Evolutionary conservation across 2,888 invertebrate genomes (phyloP).

Genomic region (Asteroscopus sphinx): DNA sequence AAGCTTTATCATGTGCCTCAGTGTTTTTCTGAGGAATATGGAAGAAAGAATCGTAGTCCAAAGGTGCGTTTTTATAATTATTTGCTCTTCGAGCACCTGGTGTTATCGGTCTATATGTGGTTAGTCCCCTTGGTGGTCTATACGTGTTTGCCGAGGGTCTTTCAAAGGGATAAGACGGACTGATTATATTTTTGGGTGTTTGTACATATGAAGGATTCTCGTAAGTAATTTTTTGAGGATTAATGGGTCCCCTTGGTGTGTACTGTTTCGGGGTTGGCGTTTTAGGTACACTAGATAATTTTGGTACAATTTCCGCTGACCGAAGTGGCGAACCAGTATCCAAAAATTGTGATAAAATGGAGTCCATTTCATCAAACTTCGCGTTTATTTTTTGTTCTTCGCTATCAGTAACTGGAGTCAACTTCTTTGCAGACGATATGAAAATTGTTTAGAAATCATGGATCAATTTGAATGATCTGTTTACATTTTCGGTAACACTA

Average conservation of each 20-base stretch:
- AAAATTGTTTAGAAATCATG: slow-evolving; percentile 25
- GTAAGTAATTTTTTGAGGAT: slow-evolving; percentile 1
- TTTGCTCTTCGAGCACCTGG: slow-evolving; percentile 1
- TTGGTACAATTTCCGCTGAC: not conserved
- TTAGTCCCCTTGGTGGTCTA: slow-evolving; percentile 8
- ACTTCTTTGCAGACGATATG: slow-evolving; percentile 17
- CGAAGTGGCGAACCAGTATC: not conserved
- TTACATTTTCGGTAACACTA: slow-evolving; percentile 27
- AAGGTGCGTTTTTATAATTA: slow-evolving; percentile 17
- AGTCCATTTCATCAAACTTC: slow-evolving; percentile 2
- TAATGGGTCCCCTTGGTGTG: not conserved
- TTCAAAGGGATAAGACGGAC: slow-evolving; percentile 3
- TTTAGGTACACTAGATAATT: not conserved
- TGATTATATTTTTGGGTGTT: not conserved
- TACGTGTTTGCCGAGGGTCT: not conserved
- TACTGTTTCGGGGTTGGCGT: not conserved
- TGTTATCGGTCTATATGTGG: slow-evolving; percentile 11
- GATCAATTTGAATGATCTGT: slow-evolving; percentile 30
- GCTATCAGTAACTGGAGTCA: not conserved
- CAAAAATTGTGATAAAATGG: not conserved
- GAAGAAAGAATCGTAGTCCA: slow-evolving; percentile 48
- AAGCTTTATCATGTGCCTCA: slow-evolving; percentile 48
- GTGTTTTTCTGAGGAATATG: slow-evolving; percentile 24
- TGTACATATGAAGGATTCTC: not conserved
- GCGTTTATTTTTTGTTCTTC: not conserved